Base-by-base conservation (phyloP, 2,888 invertebrate genomes). In the Nymphalis c-album region DNA sequence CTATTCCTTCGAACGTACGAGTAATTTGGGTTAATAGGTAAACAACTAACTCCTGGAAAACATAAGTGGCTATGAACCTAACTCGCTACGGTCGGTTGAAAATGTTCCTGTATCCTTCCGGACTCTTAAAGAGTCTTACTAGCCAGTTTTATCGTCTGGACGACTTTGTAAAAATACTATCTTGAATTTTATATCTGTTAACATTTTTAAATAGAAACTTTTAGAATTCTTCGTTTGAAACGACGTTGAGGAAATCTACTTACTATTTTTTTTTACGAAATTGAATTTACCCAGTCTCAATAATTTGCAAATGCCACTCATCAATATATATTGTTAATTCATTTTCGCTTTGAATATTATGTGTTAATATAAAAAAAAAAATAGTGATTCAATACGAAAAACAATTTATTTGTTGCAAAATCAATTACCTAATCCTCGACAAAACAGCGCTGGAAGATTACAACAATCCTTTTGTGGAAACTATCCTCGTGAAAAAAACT, bases 401-500 rank as follows among this genome's bases (percentile, higher is more conserved):
- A 50, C 58, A 8, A 35, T 47, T 13, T 22, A 47, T 60, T 47
- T 55, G n/a, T 60, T 31, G 13, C 40, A 57, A 26, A 64, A 59
- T 59, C 7, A 65, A 65, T 46, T 55, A 65, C 59, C 46, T 55
- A 60, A 60, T 60, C 46, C 60, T 17, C 45, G 22, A 57, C 55
- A 61, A 58, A 66, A 58, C 61, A 67, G 60, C 48, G 57, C 3
- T 68, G 68, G 55, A 67, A 50, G 60, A 57, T 70, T 26, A 57
- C 51, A 63, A 68, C 70, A 68, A 66, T 68, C 69, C 67, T 69
- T 74, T 76, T 75, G 73, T 74, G 68, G 69, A 72, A 74, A 73
- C 75, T 73, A 64, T 74, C 75, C 73, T 73, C 70, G 78, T 77
- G 78, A 81, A 82, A 83, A 85, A 86, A 86, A 81, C 85, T 86